Evolutionary conservation across 2,113 vertebrate genomes (phyloP).

Genomic region (Hyperoodon ampullatus): DNA sequence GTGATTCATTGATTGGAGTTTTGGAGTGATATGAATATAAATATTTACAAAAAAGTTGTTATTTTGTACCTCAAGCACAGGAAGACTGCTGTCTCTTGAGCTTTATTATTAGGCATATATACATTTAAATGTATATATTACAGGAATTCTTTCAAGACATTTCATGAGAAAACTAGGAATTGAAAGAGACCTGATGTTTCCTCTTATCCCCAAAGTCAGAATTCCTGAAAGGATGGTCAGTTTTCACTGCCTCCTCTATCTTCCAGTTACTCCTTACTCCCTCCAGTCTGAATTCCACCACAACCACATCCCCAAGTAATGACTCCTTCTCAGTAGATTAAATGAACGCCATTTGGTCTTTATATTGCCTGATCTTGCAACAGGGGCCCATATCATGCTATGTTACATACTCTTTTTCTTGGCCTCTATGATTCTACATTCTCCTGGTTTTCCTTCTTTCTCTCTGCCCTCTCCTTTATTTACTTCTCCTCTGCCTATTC

Average conservation of each 20-base stretch:
- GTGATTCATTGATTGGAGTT: neutral
- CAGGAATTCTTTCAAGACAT: neutral
- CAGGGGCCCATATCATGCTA: neutral
- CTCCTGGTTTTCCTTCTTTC: neutral
- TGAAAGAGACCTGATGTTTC: neutral
- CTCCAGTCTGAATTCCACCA: neutral
- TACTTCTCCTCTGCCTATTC: neutral
- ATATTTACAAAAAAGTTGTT: neutral
- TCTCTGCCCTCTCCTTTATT: neutral
- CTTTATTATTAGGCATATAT: neutral
- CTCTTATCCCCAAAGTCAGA: neutral
- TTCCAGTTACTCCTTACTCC: neutral
- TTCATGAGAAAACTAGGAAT: neutral
- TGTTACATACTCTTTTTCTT: neutral
- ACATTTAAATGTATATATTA: neutral
- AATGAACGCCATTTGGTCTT: neutral
- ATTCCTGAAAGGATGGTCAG: neutral
- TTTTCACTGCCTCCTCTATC: neutral
- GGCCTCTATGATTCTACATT: neutral
- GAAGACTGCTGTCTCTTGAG: neutral
- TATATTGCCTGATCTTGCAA: neutral
- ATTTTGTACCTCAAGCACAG: neutral
- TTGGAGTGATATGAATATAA: neutral
- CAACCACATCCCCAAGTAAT: neutral
- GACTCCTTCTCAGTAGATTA: neutral